phyloP scores from a whole-genome alignment of 1,140 invertebrate genomes.

The Micrasema longulum region DNA sequence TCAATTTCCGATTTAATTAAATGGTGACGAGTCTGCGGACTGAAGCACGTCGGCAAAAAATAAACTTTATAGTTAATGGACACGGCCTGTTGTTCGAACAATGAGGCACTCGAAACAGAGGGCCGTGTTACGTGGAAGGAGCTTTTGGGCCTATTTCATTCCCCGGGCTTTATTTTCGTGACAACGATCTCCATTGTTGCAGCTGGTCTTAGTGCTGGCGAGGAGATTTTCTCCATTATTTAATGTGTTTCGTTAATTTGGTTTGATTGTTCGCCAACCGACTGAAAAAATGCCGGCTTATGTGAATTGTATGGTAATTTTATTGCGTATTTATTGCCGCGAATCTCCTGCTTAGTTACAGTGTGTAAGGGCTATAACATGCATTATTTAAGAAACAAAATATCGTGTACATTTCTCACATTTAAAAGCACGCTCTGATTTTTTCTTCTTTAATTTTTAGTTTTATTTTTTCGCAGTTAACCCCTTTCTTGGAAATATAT shows the following conservation, averaged over 20 bases:
- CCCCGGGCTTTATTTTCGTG: constrained; percentile 40
- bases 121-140: constrained; percentile 39
- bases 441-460: no score
- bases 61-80: constrained; percentile 52
- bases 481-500: no score
- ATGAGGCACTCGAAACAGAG: constrained; percentile 37
- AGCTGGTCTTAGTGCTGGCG: constrained; percentile 5
- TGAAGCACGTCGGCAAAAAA: constrained; percentile 31
- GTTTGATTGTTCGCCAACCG: constrained; percentile 41
- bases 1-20: constrained; percentile 28
- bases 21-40: not conserved
- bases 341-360: no score
- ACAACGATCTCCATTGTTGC: constrained; percentile 39
- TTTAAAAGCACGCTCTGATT: no score
- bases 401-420: no score
- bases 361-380: no score
- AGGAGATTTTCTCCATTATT: constrained; percentile 45
- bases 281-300: constrained; percentile 12
- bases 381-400: no score
- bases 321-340: constrained; percentile 17
- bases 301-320: constrained; percentile 37
- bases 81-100: constrained; percentile 50
- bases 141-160: constrained; percentile 43
- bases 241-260: constrained; percentile 46
- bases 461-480: no score